Evolutionary conservation across 2,113 vertebrate species (phyloP), one percentile per base, ranked within the genome.

Genomic region (Sceloporus undulatus): DNA sequence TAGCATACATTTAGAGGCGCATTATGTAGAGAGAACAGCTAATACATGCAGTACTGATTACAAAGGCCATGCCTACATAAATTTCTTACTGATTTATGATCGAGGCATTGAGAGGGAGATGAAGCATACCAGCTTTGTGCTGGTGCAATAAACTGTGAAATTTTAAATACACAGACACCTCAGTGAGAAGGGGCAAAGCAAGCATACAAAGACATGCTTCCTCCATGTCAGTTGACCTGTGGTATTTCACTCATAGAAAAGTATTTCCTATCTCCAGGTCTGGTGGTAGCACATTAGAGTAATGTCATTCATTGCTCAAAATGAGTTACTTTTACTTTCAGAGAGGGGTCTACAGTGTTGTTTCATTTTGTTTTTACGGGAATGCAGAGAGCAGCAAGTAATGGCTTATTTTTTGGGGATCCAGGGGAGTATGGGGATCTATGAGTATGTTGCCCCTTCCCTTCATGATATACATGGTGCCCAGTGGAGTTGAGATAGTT

Each of bases 1-100:
- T n/a, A 79, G 78, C 87, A 76, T 86, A 84, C 90, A 93, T 95
- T 96, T 94, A 94, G 89, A 27, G 76, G 87, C 91, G 91, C 92
- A 91, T 95, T 94, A 83, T 66, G 82, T 95, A 70, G 66, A 94
- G 95, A 90, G 54, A 92, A 85, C 90, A 94, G 94, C 95, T 95
- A 96, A 90, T 85, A 42, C 90, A 90, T 90, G 89, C 84, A 91
- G 90, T 88, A 94, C 87, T 96, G 96, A 94, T 96, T 95, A 92
- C 84, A 83, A 93, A 93, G 93, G 93, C 92, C 91, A n/a, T 93
- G 88, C 92, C 91, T 95, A 96, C 96, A 94, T 96, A 96, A 84
- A 92, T 93, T 79, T 87, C 79, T 88, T 85, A 81, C 81, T 96
- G 95, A 97, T 97, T 97, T 96, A 96, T 96, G 92, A 92, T 77